These are phyloP conservation scores for Apaloderma vittatum DNA, from an alignment of 2,113 vertebrate genomes.

Conservation along the genomic window DNA sequence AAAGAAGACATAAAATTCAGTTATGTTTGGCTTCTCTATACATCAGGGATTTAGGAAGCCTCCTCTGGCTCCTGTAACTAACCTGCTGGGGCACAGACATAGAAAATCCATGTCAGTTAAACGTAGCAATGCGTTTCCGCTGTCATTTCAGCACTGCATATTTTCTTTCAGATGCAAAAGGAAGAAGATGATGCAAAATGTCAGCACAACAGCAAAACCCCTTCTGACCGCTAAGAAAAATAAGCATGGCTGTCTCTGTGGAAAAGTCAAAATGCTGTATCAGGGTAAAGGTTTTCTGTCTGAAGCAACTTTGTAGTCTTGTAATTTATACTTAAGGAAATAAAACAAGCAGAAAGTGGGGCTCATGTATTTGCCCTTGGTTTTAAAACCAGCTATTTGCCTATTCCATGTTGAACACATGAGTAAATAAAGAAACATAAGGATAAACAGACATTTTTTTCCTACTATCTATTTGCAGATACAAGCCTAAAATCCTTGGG, in stretches of 20 bases:
- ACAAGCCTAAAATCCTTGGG: not conserved
- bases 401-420: not conserved
- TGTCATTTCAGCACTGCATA: not conserved
- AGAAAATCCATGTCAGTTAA: not conserved
- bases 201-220: not conserved
- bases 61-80: not conserved
- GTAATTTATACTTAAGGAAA: not conserved
- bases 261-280: not conserved
- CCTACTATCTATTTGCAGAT: not conserved
- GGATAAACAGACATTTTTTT: not conserved
- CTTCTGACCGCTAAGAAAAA: not conserved
- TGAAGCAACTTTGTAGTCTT: not conserved
- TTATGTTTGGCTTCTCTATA: not conserved
- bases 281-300: not conserved
- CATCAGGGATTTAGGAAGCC: not conserved
- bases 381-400: not conserved
- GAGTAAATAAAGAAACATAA: not conserved
- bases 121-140: not conserved
- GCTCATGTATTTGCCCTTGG: not conserved
- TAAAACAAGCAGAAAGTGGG: not conserved
- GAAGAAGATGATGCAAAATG: not conserved
- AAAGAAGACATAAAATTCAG: not conserved
- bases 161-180: not conserved
- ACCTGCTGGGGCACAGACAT: not conserved
- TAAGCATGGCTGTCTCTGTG: not conserved